Conservation (phyloP, 2,797 vertebrate genomes). For the Crenuchus spilurus region DNA sequence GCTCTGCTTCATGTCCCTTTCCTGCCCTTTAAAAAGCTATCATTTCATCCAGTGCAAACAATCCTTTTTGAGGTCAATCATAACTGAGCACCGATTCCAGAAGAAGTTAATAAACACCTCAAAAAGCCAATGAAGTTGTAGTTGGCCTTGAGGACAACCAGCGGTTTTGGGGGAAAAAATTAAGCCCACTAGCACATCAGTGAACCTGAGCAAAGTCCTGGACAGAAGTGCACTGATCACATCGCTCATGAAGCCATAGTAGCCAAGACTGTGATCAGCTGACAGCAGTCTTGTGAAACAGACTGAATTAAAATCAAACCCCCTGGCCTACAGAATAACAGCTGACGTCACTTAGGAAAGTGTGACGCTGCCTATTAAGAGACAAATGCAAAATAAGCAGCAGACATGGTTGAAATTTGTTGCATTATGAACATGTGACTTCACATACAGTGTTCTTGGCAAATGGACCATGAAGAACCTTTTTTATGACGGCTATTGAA, state of each 20-base stretch:
- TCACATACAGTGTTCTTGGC: not conserved
- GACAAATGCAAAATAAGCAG: not conserved
- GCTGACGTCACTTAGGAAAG: slow-evolving; percentile 48
- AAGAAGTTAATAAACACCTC: slow-evolving; percentile 23
- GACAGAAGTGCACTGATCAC: slow-evolving; percentile 12
- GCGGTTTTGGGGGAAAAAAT: not conserved
- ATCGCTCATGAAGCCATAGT: slow-evolving; percentile 4
- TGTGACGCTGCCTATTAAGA: slow-evolving; percentile 26
- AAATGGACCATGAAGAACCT: not conserved
- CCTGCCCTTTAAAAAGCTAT: slow-evolving; percentile 22
- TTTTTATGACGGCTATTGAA: not conserved
- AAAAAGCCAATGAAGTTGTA: slow-evolving; percentile 11
- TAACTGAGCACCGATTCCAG: slow-evolving; percentile 15
- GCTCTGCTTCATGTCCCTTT: not conserved
- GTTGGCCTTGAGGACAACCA: slow-evolving; percentile 3
- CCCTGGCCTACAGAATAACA: slow-evolving; percentile 24
- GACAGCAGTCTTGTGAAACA: slow-evolving; percentile 25
- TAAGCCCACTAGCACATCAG: not conserved
- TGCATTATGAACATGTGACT: not conserved
- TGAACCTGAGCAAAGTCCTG: not conserved
- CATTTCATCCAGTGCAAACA: slow-evolving; percentile 5
- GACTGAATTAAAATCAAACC: slow-evolving; percentile 27
- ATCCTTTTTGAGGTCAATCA: slow-evolving; percentile 13
- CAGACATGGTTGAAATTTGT: not conserved
- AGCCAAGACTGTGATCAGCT: slow-evolving; percentile 37